Evolutionary conservation across 1,140 invertebrate genomes (phyloP), one percentile per base, ranked within the genome.

Genomic region (Harlomillsia oculata): DNA sequence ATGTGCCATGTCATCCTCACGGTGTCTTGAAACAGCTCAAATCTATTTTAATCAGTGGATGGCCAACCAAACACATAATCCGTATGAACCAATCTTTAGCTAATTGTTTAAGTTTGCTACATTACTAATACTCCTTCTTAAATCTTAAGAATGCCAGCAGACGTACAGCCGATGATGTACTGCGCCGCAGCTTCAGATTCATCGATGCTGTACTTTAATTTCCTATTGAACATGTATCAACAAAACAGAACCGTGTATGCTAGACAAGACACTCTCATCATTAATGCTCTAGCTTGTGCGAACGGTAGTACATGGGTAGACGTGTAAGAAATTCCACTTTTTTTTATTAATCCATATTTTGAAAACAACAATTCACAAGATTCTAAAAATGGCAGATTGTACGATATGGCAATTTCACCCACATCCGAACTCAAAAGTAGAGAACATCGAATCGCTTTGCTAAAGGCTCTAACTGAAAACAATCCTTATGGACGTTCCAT

Each of bases 101-200:
- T 53, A 37, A 39, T 37, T 25, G 8, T 16, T 34, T 36, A 6
- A 20, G 9, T 16, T 44, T 45, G 28, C 11, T 41, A 43, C n/a
- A n/a, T n/a, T n/a, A n/a, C 44, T 20, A 3, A 45, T 4, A 26
- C n/a, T 9, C 11, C 5, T 50, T 36, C 9, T 25, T 25, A 37
- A 14, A 1, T n/a, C 23, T 30, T 18, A 8, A 59, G 50, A 3
- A 37, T 59, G 32, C 30, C 52, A 21, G 44, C 53, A 2, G 59
- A 61, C 48, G 32, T 56, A 23, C 59, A 61, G 21, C 53, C 59
- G 8, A 51, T 53, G 40, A 36, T 56, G 16, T 61, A 61, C 26
- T 61, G 59, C 21, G 30, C 16, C 5, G 53, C 53, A 4, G 41
- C 53, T 11, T 44, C 51, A 13, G 69, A 83, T 61, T 89, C 89